Evolutionary conservation across 2,888 invertebrate genomes (phyloP).

Genomic region (Nomada goodeniana): DNA sequence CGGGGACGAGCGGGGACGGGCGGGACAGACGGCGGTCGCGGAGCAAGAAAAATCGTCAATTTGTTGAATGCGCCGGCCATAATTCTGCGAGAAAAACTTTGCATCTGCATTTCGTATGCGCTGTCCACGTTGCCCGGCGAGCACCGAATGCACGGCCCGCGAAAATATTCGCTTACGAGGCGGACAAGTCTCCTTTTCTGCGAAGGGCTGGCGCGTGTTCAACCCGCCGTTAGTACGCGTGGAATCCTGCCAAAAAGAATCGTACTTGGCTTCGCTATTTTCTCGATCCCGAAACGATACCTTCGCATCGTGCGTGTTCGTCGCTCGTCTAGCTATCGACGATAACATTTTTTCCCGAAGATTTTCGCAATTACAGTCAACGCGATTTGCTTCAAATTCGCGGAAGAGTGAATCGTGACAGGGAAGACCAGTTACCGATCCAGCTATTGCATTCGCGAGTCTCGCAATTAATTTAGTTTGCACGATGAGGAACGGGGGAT

Average conservation of each 20-base stretch:
- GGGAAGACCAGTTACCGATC: not conserved
- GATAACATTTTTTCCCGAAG: no score
- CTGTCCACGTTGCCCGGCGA: not conserved
- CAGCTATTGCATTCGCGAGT: slow-evolving; percentile 18
- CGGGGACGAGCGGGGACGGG: slow-evolving; percentile 39
- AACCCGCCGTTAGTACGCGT: slow-evolving; percentile 8
- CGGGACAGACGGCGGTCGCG: slow-evolving; percentile 36
- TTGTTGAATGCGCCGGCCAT: slow-evolving; percentile 76
- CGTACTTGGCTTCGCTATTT: slow-evolving; percentile 9
- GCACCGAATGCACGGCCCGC: slow-evolving; percentile 8
- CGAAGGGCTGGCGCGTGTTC: not conserved
- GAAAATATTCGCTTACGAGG: slow-evolving; percentile 8
- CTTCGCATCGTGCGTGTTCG: slow-evolving; percentile 21
- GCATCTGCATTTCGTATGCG: slow-evolving; percentile 65
- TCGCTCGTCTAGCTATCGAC: not conserved
- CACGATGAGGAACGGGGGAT: slow-evolving; percentile 7
- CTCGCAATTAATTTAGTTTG: slow-evolving; percentile 47
- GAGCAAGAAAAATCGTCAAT: slow-evolving; percentile 80
- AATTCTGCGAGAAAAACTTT: slow-evolving; percentile 68
- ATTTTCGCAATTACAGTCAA: slow-evolving; percentile 21
- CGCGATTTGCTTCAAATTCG: not conserved
- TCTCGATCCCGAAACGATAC: slow-evolving; percentile 6
- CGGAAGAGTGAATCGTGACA: not conserved
- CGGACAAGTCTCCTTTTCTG: not conserved
- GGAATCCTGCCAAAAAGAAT: not conserved